These are phyloP conservation scores for Cydia pomonella DNA, from an alignment of 1,140 invertebrate species.

Conservation along the genomic window DNA sequence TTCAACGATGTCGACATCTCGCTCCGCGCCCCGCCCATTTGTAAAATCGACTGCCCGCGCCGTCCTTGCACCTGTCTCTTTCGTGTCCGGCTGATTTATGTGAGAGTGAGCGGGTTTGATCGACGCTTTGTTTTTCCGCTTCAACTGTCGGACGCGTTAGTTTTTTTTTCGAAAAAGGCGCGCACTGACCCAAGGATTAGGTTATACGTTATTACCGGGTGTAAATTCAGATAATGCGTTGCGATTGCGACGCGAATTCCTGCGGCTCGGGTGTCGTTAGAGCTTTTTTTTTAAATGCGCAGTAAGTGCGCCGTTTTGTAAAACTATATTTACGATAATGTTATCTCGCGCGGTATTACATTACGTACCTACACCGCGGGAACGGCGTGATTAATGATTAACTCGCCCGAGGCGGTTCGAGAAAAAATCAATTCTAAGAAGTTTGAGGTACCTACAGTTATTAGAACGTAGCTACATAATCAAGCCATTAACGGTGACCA, in stretches of 20 bases:
- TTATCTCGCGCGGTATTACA: conserved; percentile 66
- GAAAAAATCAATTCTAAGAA: conserved; percentile 56
- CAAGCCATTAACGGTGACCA: conserved; percentile 56
- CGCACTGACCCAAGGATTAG: conserved; percentile 50
- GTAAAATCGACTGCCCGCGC: conserved; percentile 74
- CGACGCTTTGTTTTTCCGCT: conserved; percentile 60
- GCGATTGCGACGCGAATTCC: conserved; percentile 61
- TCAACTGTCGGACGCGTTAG: conserved; percentile 43
- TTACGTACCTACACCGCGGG: conserved; percentile 53
- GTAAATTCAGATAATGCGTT: conserved; percentile 72
- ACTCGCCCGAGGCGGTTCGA: conserved; percentile 44
- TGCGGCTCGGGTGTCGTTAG: conserved; percentile 54
- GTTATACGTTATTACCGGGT: conserved; percentile 55
- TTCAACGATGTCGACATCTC: conserved; percentile 70
- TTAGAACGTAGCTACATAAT: conserved; percentile 52
- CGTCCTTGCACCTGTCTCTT: conserved; percentile 73
- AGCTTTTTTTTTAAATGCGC: conserved; percentile 48
- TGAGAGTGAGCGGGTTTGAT: conserved; percentile 77
- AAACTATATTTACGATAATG: conserved; percentile 74
- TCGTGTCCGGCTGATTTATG: conserved; percentile 77
- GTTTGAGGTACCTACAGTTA: conserved; percentile 37
- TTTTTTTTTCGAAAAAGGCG: conserved; percentile 53
- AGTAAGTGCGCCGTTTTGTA: conserved; percentile 59
- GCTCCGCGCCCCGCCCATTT: conserved; percentile 76
- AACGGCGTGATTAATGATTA: conserved; percentile 62